Conservation (phyloP, 2,888 invertebrate genomes). For the Ochlodes sylvanus region DNA sequence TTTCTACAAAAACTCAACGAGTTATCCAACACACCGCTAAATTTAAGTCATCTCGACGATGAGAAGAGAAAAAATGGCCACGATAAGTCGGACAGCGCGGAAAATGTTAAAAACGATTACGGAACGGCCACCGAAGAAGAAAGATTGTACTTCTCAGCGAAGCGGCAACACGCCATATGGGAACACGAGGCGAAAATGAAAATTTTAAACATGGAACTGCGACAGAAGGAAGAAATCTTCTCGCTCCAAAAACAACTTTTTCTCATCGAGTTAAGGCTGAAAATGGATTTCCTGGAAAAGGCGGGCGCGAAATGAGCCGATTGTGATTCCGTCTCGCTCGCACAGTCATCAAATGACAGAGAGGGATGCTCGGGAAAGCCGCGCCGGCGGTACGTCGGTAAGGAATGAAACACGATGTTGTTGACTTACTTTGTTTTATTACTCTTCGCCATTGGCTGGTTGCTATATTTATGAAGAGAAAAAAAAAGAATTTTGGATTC, state of each 20-base stretch:
- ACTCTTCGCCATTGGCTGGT: slow-evolving; percentile 3
- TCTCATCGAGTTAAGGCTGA: slow-evolving; percentile 75
- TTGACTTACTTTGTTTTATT: slow-evolving; percentile 7
- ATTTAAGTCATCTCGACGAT: slow-evolving; percentile 76
- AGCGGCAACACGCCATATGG: slow-evolving; percentile 79
- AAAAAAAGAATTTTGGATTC: not conserved
- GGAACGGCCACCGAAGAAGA: slow-evolving; percentile 72
- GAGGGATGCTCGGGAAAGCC: not conserved
- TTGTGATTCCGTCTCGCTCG: slow-evolving; percentile 26
- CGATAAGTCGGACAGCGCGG: slow-evolving; percentile 56
- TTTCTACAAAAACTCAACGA: slow-evolving; percentile 75
- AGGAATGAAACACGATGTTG: not conserved
- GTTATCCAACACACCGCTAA: slow-evolving; percentile 75
- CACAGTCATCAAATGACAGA: slow-evolving; percentile 20
- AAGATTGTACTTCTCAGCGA: slow-evolving; percentile 73
- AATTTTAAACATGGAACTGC: slow-evolving; percentile 76
- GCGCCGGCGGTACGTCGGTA: not conserved
- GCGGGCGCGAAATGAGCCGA: slow-evolving; percentile 69
- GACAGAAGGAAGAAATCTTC: slow-evolving; percentile 81
- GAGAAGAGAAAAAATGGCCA: slow-evolving; percentile 62
- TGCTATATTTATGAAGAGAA: slow-evolving; percentile 10
- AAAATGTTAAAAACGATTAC: slow-evolving; percentile 62
- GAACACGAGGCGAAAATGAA: slow-evolving; percentile 83
- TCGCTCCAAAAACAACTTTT: slow-evolving; percentile 81
- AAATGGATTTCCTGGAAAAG: slow-evolving; percentile 83